phyloP scores from a whole-genome alignment of 2,888 invertebrate species.

The Acanthosepion esculentum region DNA sequence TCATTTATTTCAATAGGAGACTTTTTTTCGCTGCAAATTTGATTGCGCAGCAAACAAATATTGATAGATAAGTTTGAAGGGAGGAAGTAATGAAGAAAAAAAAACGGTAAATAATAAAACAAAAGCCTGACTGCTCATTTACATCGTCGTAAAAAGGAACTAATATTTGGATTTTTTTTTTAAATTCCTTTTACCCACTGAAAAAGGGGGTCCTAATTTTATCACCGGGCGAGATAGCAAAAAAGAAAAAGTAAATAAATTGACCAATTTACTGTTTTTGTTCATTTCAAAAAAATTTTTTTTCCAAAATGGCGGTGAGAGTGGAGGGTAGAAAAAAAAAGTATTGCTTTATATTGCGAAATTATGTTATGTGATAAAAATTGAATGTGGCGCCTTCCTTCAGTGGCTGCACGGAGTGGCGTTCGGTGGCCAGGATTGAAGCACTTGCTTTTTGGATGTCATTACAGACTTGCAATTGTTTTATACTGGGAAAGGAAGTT shows the following conservation, averaged over 20 bases:
- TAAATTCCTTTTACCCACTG: no score
- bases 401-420: background rate
- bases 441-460: background rate
- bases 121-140: background rate
- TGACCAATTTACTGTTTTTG: constrained; percentile 3
- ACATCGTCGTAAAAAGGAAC: background rate
- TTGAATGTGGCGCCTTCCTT: constrained; percentile 5
- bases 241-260: background rate
- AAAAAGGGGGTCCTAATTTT: background rate
- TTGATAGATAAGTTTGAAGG: background rate
- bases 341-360: background rate
- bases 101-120: background rate
- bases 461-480: background rate
- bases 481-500: background rate
- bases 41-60: background rate
- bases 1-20: background rate
- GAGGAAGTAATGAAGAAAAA: background rate
- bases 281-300: background rate
- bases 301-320: background rate
- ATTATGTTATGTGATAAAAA: constrained; percentile 33
- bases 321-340: background rate
- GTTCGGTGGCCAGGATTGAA: background rate
- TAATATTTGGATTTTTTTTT: background rate
- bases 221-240: background rate
- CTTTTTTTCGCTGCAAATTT: background rate